phyloP scores from a whole-genome alignment of 2,888 invertebrate species.

The Metalampra italica region DNA sequence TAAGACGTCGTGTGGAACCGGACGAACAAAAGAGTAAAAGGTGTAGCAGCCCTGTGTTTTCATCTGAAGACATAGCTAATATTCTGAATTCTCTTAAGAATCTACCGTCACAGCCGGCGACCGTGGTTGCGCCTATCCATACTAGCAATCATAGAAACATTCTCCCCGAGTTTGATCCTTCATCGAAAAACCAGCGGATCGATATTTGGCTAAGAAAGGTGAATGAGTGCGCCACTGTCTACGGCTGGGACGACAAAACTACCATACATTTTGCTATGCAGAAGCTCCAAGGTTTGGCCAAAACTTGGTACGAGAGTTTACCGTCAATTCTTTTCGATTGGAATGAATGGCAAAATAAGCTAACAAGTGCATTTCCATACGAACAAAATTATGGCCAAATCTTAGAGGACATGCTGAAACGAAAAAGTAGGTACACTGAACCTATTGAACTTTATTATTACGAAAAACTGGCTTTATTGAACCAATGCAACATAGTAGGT shows the following conservation, averaged over 20 bases:
- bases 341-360: slow-evolving; percentile 14
- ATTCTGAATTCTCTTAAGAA: slow-evolving; percentile 4
- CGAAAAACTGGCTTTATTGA: slow-evolving; percentile 15
- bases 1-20: no score
- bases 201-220: slow-evolving; percentile 14
- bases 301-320: slow-evolving; percentile 17
- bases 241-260: slow-evolving; percentile 16
- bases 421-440: slow-evolving; percentile 13
- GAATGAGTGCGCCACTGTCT: slow-evolving; percentile 12
- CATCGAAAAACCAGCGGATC: slow-evolving; percentile 13
- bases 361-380: slow-evolving; percentile 11
- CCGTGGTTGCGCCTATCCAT: background rate
- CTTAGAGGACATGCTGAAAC: no score
- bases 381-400: slow-evolving; percentile 16
- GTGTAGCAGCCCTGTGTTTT: slow-evolving; percentile 10
- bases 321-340: slow-evolving; percentile 14
- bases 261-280: slow-evolving; percentile 17
- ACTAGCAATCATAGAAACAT: slow-evolving; percentile 11
- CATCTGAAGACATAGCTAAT: slow-evolving; percentile 3
- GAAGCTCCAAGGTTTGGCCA: slow-evolving; percentile 20
- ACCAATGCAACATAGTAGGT: slow-evolving; percentile 14
- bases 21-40: background rate
- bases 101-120: background rate
- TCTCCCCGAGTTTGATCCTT: slow-evolving; percentile 17
- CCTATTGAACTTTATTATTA: slow-evolving; percentile 18